A percentile compares a stretch with the other conserved stretches of the same genome.
Conservation (phyloP, 2,888 invertebrate genomes). For the Eupithecia insigniata region DNA sequence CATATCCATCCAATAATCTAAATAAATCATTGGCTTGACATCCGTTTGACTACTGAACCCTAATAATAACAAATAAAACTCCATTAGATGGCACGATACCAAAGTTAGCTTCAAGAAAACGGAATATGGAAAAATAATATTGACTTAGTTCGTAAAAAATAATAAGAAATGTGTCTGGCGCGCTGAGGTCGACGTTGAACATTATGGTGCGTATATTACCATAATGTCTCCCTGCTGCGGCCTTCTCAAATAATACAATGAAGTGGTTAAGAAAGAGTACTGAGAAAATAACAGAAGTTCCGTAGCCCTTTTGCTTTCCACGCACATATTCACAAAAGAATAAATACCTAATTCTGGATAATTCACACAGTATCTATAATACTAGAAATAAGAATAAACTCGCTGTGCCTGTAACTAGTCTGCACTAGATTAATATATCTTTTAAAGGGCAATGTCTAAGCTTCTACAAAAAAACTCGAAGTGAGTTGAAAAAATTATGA, state of each 20-base stretch:
- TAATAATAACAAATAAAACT: background rate
- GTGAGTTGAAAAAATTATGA: no score
- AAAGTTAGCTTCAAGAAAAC: background rate
- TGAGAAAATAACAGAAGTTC: background rate
- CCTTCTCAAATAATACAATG: background rate
- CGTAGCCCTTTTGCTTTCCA: background rate
- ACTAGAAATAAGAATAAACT: no score
- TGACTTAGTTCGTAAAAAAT: constrained; percentile 9
- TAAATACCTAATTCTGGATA: no score
- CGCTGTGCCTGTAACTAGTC: no score
- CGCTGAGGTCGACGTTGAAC: background rate
- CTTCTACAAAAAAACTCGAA: no score
- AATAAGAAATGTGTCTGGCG: background rate
- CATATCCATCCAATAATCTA: background rate
- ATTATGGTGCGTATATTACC: background rate
- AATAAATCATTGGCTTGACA: background rate
- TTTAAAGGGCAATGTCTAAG: no score
- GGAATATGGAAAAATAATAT: constrained; percentile 11
- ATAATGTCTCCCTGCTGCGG: constrained; percentile 2
- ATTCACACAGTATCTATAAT: no score
- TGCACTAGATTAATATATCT: no score
- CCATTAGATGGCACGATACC: background rate
- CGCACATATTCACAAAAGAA: no score
- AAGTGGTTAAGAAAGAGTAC: background rate
- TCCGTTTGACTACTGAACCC: background rate